phyloP scores from a whole-genome alignment of 2,113 vertebrate species.

The Scomber japonicus region DNA sequence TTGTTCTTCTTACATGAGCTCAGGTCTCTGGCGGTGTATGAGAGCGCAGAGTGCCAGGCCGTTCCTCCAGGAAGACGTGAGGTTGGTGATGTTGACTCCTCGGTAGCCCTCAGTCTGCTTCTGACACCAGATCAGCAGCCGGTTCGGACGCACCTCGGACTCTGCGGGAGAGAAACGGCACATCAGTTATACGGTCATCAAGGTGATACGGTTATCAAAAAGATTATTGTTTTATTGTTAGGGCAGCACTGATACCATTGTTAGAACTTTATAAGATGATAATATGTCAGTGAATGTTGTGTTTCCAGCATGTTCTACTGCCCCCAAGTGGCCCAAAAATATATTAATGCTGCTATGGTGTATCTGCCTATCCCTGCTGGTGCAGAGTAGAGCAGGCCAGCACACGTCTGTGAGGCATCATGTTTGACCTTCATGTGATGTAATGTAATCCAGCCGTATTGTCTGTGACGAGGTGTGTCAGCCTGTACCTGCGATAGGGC shows the following conservation, averaged over 20 bases:
- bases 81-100: conserved; percentile 87
- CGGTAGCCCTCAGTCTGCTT: conserved; percentile 92
- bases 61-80: conserved; percentile 91
- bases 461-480: conserved; percentile 53
- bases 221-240: fast-evolving
- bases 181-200: neutral
- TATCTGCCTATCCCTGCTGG: neutral
- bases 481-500: conserved; percentile 11
- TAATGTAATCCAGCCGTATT: conserved; percentile 50
- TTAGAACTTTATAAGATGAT: neutral
- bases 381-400: conserved; percentile 21
- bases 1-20: conserved; percentile 86
- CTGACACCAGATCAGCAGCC: conserved; percentile 96
- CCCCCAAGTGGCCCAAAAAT: too few relatives aligned
- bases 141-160: conserved; percentile 89
- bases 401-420: conserved; percentile 28
- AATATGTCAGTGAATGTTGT: too few relatives aligned
- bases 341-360: too few relatives aligned
- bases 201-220: neutral
- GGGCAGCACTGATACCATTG: too few relatives aligned
- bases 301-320: too few relatives aligned
- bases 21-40: conserved; percentile 92
- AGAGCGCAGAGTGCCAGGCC: conserved; percentile 95
- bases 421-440: conserved; percentile 41
- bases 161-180: conserved; percentile 81